Evolutionary conservation across 1,140 invertebrate genomes (phyloP), one percentile per base, ranked within the genome.

Genomic region (Bombus confusus): DNA sequence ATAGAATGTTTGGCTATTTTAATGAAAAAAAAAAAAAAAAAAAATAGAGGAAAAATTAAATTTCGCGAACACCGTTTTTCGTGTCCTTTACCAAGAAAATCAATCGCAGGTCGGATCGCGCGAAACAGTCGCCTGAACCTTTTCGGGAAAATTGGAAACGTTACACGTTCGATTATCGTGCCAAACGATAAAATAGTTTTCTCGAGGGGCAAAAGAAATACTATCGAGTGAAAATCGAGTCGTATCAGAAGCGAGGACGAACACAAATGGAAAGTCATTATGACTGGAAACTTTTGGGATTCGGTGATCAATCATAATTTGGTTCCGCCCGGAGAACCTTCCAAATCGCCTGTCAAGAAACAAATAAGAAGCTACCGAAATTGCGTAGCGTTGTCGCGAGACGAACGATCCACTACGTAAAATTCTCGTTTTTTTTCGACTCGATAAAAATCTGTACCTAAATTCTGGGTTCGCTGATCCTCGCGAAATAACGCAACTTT

Each of bases 271-370:
- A 57, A 69, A 69, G 64, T 83, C 64, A 78, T 78, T 71, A 83
- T 31, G 62, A 59, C 37, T 47, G 39, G 47, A 34, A n/a, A 34
- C 22, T n/a, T 57, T 77, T 77, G 15, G 57, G 18, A 12, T 8
- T 15, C 34, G 47, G 64, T 83, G 37, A 78, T 83, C 82, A n/a
- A 78, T 83, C 82, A 83, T 59, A 52, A 71, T 83, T 83, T 57
- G 37, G 18, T 83, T 59, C 72, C 64, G 22, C n/a, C 34, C 12
- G 28, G 25, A 5, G 73, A 52, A 52, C 74, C 28, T 66, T 68
- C 37, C 43, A 10, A 12, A 28, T 59, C 22, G 1, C 6, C 28
- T 68, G 41, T 57, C 41, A 1, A n/a, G 31, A 68, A 28, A 68
- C 34, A 8, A 68, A 66, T 52, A 69, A 77, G 68, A 74, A 62